Base-by-base conservation (phyloP, 2,888 invertebrate genomes). In the Caenorhabditis sinica region DNA sequence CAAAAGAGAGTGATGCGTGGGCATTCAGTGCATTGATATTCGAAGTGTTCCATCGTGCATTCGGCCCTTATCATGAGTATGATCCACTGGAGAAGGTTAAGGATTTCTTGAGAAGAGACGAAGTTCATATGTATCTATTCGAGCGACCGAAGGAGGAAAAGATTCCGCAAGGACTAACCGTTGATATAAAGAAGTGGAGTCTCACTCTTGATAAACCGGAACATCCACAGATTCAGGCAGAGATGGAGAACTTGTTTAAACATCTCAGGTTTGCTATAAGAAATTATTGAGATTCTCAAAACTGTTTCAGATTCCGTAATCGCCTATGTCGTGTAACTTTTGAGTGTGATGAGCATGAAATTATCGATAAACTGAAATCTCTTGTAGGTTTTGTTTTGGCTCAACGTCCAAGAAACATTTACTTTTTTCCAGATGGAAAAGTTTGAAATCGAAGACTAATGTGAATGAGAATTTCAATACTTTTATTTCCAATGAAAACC, bases 11-110 rank as follows among this genome's bases (percentile, higher is more conserved):
- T 60, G 74, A 74, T 25, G 63, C 36, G 2, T 74, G 28, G 30
- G 53, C 65, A 23, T 74, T 63, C 51, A 65, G 63, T 17, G 65
- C 36, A 1, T 13, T 74, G 40, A 65, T 74, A 4, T 74, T 51
- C 25, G 74, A 74, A 40, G 23, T 74, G 20, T 74, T 74, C 51
- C 74, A 74, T 51, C 33, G 51, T 6, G 49, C 25, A 0, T 36
- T 15, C 13, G 63, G 60, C 6, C 74, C 74, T 15, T 74, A 25
- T 63, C 15, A 23, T 1, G 74, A 74, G 25, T 74, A 53, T 23
- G 53, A 17, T n/a, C 74, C 74, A n/a, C 2, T 20, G 3, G 49
- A 51, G 20, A 30, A 2, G 3, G 63, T 74, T 11, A 11, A 13
- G 11, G 40, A 53, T 15, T 23, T 33, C 8, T 4, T 74, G 40